These are phyloP conservation scores for Coenonympha arcania DNA, from an alignment of 2,888 invertebrate genomes.

Conservation along the genomic window DNA sequence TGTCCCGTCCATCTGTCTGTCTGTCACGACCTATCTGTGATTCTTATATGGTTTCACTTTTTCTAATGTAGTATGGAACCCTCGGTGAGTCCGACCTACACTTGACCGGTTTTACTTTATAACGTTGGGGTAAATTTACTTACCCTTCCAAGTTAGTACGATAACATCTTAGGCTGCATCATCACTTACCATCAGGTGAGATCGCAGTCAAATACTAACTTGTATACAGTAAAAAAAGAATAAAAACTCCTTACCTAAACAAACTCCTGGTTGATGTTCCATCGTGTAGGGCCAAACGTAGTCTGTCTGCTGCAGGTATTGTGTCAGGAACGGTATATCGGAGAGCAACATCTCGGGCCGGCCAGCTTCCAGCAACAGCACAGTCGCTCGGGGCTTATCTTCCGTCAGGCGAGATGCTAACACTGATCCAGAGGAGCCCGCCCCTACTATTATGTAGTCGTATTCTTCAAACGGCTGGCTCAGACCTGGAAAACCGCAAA, in stretches of 20 bases:
- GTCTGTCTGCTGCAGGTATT: slow-evolving; percentile 73
- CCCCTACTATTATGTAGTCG: slow-evolving; percentile 80
- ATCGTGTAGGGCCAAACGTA: slow-evolving; percentile 78
- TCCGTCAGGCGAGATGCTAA: slow-evolving; percentile 81
- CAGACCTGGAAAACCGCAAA: slow-evolving; percentile 13
- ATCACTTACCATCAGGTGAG: too few species aligned
- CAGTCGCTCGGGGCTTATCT: slow-evolving; percentile 65
- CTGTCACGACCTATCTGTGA: too few species aligned
- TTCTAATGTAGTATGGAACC: too few species aligned
- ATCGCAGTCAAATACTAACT: too few species aligned
- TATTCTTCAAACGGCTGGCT: slow-evolving; percentile 59
- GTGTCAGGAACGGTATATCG: slow-evolving; percentile 74
- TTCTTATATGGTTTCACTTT: too few species aligned
- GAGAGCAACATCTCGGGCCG: slow-evolving; percentile 66
- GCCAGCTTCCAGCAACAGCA: slow-evolving; percentile 79
- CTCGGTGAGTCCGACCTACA: too few species aligned
- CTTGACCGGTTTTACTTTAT: too few species aligned
- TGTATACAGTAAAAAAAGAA: too few species aligned
- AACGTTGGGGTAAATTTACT: too few species aligned
- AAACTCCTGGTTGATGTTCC: slow-evolving; percentile 75
- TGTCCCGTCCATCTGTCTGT: too few species aligned
- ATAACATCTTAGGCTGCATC: too few species aligned
- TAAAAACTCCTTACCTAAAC: slow-evolving; percentile 68
- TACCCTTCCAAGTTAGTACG: too few species aligned
- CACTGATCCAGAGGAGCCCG: slow-evolving; percentile 81